Conservation (phyloP, 2,113 vertebrate species). For the Cephalopterus ornatus region DNA sequence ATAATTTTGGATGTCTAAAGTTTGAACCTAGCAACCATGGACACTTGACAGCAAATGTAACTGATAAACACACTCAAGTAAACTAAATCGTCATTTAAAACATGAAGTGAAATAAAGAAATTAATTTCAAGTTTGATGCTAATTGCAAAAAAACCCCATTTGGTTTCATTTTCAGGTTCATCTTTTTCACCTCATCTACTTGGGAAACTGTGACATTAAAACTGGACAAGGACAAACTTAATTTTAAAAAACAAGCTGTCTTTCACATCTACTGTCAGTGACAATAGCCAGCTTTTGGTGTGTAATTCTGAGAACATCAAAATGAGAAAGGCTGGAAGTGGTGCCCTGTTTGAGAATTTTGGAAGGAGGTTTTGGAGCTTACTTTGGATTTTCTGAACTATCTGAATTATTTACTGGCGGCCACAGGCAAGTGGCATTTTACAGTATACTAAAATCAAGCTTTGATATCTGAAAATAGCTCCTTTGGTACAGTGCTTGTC, state of each 20-base stretch:
- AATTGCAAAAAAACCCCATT: neutral
- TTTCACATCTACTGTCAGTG: slow-evolving; percentile 58
- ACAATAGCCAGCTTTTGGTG: slow-evolving; percentile 58
- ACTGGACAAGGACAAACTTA: neutral
- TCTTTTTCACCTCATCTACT: neutral
- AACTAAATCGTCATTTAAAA: neutral
- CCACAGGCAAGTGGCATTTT: slow-evolving; percentile 57
- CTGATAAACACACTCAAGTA: neutral
- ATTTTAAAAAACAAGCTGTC: slow-evolving; percentile 60
- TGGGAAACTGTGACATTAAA: neutral
- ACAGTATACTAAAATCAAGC: slow-evolving; percentile 49
- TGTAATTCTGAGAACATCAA: slow-evolving; percentile 42
- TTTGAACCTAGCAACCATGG: rapidly evolving
- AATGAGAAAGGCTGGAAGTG: slow-evolving; percentile 43
- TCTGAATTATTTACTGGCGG: slow-evolving; percentile 63
- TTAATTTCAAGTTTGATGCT: neutral
- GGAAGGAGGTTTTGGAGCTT: slow-evolving; percentile 44
- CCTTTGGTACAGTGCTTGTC: slow-evolving; percentile 43
- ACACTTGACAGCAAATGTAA: neutral
- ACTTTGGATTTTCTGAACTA: slow-evolving; percentile 67
- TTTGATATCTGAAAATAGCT: slow-evolving; percentile 71
- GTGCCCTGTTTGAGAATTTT: slow-evolving; percentile 14
- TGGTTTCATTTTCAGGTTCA: neutral
- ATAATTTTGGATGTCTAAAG: neutral
- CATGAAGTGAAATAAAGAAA: neutral